Conservation (phyloP, 1,140 invertebrate species). For the Lasaia peninsularis region DNA sequence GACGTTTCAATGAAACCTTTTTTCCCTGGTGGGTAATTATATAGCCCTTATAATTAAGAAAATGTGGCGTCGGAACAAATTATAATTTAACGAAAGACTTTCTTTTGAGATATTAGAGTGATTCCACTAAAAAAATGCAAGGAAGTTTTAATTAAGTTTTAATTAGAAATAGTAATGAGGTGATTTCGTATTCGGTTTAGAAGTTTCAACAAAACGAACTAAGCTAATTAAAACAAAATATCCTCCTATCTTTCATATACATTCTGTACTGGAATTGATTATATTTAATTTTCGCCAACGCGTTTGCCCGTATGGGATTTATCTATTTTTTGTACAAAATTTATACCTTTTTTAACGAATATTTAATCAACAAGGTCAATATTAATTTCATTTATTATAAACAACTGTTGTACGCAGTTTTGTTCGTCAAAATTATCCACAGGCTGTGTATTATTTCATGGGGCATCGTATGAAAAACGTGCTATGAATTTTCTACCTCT, state of each 20-base stretch:
- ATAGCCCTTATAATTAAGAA: slow-evolving; percentile 13
- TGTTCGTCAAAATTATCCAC: too few species aligned
- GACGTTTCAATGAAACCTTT: slow-evolving; percentile 11
- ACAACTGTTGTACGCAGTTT: too few species aligned
- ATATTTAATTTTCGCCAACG: background rate
- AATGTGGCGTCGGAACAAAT: slow-evolving; percentile 11
- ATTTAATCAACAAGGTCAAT: too few species aligned
- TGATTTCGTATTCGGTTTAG: background rate
- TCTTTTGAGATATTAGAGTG: slow-evolving; percentile 9
- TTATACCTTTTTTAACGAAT: background rate
- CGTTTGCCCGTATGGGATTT: background rate
- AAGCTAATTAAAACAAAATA: background rate
- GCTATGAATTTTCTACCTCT: too few species aligned
- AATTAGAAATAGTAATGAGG: background rate
- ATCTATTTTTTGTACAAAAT: background rate
- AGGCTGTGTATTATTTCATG: too few species aligned
- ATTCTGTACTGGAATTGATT: background rate
- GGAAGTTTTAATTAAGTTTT: slow-evolving; percentile 4
- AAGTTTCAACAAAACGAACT: background rate
- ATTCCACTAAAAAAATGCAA: slow-evolving; percentile 5
- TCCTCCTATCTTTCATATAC: background rate
- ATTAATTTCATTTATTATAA: too few species aligned
- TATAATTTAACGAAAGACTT: slow-evolving; percentile 11
- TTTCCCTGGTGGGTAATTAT: slow-evolving; percentile 12
- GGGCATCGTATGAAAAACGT: too few species aligned